Base-by-base conservation (phyloP, 2,797 vertebrate genomes). In the Mergus octosetaceus region DNA sequence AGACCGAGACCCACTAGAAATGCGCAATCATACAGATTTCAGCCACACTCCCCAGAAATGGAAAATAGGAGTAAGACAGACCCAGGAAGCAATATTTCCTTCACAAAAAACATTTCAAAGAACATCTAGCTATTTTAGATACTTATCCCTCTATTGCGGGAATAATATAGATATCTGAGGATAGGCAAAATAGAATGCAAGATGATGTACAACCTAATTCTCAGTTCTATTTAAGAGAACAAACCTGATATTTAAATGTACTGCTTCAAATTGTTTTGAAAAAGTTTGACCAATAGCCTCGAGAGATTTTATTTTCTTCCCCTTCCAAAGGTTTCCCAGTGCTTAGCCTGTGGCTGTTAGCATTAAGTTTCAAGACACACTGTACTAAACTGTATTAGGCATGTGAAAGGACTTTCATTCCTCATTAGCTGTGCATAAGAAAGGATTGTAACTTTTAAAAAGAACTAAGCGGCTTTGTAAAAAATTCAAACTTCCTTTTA, bases 351-450 rank as follows among this genome's bases (percentile, higher is more conserved):
- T 82, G 76, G 89, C 83, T 89, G 83, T 84, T 88, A 95, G 83
- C 89, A 85, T 76, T 93, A 81, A 87, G 85, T 94, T 90, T 89
- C 91, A 95, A 94, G 95, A 86, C 84, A 94, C 79, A 93, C 83
- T 92, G 87, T 93, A 90, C 94, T 88, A 91, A 94, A 92, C 90
- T 90, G 91, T 90, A 85, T 93, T 85, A 94, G 82, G 81, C 93
- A 94, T 93, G 93, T 96, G 89, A 96, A 97, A 96, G 89, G 95
- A 97, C 95, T 96, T 97, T 95, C 95, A 94, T 95, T 96, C 91
- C 95, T 95, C 94, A 96, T 94, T 94, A 97, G 95, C 84, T 82
- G 92, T 3, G 45, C 86, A 77, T 89, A 95, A 94, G 94, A 97
- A 97, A 96, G 88, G 88, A 95, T 90, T 96, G 95, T 91, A 97